Evolutionary conservation across 2,888 invertebrate species (phyloP).

Genomic region (Cancer borealis): DNA sequence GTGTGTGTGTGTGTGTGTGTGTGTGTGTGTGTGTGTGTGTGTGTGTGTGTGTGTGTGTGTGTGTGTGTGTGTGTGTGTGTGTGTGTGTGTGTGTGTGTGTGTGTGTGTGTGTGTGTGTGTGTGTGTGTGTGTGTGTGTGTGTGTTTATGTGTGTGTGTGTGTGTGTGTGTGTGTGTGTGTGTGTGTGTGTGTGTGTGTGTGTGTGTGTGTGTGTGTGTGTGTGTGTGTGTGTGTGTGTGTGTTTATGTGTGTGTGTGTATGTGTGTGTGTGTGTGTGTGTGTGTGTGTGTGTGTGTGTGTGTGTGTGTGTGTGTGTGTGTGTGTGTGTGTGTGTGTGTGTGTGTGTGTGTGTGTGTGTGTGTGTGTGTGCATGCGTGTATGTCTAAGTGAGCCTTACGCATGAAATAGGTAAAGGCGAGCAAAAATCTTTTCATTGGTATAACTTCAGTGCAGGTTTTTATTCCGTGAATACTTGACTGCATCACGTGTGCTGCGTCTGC

Average conservation of each 20-base stretch:
- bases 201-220: not conserved
- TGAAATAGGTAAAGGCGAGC: not conserved
- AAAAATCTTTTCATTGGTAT: not conserved
- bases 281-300: conserved; percentile 13
- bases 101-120: conserved; percentile 47
- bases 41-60: conserved; percentile 39
- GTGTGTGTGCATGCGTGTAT: not conserved
- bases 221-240: conserved; percentile 49
- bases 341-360: conserved; percentile 45
- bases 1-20: conserved; percentile 35
- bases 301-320: conserved; percentile 43
- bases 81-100: not conserved
- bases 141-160: conserved; percentile 33
- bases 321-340: not conserved
- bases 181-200: not conserved
- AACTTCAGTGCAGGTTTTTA: not conserved
- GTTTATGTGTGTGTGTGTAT: no score
- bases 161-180: conserved; percentile 35
- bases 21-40: conserved; percentile 1
- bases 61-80: not conserved
- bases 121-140: not conserved
- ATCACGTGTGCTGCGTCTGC: not conserved
- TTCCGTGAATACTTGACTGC: not conserved
- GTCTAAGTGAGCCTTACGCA: not conserved
- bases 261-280: not conserved